Base-by-base conservation (phyloP, 2,888 invertebrate genomes). In the Epinotia bilunana region DNA sequence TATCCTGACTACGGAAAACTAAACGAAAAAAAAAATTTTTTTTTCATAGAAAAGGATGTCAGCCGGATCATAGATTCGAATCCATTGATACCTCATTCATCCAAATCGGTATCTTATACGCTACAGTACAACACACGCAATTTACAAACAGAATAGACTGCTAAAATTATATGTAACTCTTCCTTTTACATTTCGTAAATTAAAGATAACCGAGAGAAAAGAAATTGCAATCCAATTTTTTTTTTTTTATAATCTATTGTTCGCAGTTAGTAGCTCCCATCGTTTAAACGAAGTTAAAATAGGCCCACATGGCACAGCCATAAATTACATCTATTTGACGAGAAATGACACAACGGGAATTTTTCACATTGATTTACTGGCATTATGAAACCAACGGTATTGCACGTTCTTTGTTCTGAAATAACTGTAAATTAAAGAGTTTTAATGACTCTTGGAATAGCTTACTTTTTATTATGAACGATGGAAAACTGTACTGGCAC, bases 261-360 rank as follows among this genome's bases (percentile, higher is more conserved):
- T 23, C 58, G 16, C 23, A 13, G 11, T 43, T 28, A 43, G 53
- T 53, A 53, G 6, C 33, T 33, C 2, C 39, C 23, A 20, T 43
- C 20, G 20, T 61, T 67, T 43, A 12, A 39, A 4, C 12, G 43
- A 9, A 16, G 28, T 57, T 57, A 46, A 63, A 69, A 63, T 69
- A 74, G 18, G 4, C 43, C 7, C 57, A 63, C 46, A 73, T 33
- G 68, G 55, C 11, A 2, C 13, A 16, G 16, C 18, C 33, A 58
- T 74, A 74, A 63, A 69, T 74, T 74, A 63, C 43, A 46, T 49
- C 63, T 58, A 74, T 74, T 63, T 63, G 74, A 74, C 74, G 58
- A 69, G 69, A 69, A 69, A 74, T 58, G 73, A 62, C 68, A 73
- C n/a, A 43, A 18, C 33, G 5, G 16, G 57, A 63, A 73, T 46